Evolutionary conservation across 1,140 invertebrate species (phyloP).

Genomic region (Augochlora pura): DNA sequence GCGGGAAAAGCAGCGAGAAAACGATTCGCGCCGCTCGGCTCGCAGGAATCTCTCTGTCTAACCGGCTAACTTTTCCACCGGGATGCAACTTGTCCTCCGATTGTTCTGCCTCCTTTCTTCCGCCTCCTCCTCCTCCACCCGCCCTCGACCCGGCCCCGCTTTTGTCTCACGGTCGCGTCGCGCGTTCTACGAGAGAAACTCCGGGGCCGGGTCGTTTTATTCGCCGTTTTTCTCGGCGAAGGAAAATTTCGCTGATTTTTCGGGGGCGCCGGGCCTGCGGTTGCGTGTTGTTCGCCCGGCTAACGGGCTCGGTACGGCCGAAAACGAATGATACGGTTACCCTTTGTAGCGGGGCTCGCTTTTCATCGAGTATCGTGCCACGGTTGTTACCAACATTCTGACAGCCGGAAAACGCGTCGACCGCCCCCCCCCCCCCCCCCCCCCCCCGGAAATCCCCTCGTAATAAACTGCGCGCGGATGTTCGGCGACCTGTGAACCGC

Average conservation of each 20-base stretch:
- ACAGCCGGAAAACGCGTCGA: no score
- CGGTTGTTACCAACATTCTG: no score
- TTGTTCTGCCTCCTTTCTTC: slow-evolving; percentile 28
- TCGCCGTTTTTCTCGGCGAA: background rate
- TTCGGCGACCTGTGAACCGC: no score
- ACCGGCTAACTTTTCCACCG: slow-evolving; percentile 36
- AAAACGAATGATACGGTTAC: background rate
- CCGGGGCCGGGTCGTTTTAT: no score
- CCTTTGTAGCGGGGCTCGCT: background rate
- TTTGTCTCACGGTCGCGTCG: slow-evolving; percentile 1
- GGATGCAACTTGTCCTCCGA: slow-evolving; percentile 39
- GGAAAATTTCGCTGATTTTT: background rate
- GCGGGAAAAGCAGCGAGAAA: slow-evolving; percentile 67
- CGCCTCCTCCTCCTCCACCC: no score
- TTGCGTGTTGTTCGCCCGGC: background rate
- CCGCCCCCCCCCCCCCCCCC: no score
- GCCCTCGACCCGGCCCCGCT: background rate
- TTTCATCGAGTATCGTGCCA: background rate
- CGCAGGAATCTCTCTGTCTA: slow-evolving; percentile 37
- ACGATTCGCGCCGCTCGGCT: slow-evolving; percentile 57
- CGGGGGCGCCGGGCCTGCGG: background rate
- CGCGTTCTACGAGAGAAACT: no score
- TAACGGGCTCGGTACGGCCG: background rate
- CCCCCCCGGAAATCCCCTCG: no score
- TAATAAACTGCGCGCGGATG: no score